phyloP scores from a whole-genome alignment of 2,113 vertebrate species.

The Catagonus wagneri region DNA sequence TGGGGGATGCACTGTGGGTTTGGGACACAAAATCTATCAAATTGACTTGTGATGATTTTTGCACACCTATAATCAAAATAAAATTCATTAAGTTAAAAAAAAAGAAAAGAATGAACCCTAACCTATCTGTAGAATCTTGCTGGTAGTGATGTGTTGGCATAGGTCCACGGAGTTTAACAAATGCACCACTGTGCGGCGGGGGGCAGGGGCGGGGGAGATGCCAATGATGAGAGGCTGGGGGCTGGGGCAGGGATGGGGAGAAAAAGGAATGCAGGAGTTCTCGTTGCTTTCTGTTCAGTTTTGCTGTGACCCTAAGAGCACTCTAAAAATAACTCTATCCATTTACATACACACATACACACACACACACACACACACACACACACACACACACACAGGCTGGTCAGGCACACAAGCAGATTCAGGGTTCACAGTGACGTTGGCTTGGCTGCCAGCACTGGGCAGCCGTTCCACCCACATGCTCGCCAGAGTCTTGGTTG shows the following conservation, averaged over 20 bases:
- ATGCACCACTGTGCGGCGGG: neutral
- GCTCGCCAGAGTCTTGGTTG: neutral
- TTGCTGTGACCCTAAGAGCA: neutral
- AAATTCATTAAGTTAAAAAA: too few species aligned
- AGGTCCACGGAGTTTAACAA: neutral
- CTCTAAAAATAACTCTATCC: neutral
- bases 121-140: accelerated
- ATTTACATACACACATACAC: neutral
- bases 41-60: too few species aligned
- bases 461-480: neutral
- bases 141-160: neutral
- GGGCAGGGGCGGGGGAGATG: accelerated
- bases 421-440: too few species aligned
- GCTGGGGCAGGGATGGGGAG: accelerated
- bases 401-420: neutral
- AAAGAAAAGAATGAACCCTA: neutral
- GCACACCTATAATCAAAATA: too few species aligned
- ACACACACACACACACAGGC: neutral
- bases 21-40: too few species aligned
- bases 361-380: neutral
- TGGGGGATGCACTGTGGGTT: too few species aligned
- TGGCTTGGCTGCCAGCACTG: neutral
- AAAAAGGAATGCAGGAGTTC: neutral
- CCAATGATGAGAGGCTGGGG: neutral
- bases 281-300: neutral